Evolutionary conservation across 2,797 vertebrate species (phyloP).

Genomic region (Gallirallus australis): DNA sequence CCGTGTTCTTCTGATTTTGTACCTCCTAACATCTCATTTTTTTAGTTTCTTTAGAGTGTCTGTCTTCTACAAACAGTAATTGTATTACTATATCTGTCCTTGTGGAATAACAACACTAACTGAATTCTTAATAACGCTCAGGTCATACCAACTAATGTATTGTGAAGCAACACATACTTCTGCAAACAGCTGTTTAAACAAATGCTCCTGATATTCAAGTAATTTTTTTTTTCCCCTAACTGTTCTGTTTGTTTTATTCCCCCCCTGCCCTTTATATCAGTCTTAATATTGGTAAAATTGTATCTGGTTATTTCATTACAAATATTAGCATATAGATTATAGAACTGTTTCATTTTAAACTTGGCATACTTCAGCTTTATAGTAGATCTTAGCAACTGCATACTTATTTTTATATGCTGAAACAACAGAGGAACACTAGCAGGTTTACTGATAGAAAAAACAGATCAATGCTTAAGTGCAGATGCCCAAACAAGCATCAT

Average conservation of each 20-base stretch:
- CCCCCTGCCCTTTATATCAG: background rate
- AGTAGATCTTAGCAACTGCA: background rate
- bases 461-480: background rate
- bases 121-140: background rate
- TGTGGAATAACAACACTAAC: background rate
- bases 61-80: background rate
- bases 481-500: rapidly evolving
- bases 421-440: background rate
- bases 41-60: background rate
- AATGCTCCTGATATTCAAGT: background rate
- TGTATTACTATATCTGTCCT: background rate
- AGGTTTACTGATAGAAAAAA: background rate
- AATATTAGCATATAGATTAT: background rate
- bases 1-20: background rate
- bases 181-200: background rate
- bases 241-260: background rate
- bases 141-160: background rate
- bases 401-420: background rate
- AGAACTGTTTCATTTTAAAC: background rate
- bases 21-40: background rate
- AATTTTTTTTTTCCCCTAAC: background rate
- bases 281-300: background rate
- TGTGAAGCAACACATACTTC: background rate
- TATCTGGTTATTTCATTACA: background rate
- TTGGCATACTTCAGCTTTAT: background rate